phyloP scores from a whole-genome alignment of 2,113 vertebrate species.

The Crotalus tigris region DNA sequence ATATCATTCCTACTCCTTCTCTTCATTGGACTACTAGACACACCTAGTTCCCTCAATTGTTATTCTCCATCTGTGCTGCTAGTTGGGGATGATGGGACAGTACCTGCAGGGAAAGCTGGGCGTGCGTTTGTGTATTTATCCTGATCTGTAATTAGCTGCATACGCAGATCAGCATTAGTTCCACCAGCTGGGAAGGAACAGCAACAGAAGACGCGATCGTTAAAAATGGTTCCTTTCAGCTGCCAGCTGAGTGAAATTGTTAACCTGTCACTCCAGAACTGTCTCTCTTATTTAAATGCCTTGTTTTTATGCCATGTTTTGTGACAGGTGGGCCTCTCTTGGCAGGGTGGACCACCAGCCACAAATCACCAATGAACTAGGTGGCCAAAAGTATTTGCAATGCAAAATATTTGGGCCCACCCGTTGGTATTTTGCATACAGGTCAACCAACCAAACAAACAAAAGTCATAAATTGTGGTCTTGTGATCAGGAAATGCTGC shows the following conservation, averaged over 20 bases:
- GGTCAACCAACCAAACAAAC: background rate
- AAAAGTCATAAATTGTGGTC: background rate
- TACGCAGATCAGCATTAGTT: no score
- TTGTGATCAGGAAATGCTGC: background rate
- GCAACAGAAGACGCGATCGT: background rate
- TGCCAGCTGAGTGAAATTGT: slow-evolving; percentile 21
- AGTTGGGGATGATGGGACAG: background rate
- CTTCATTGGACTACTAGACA: background rate
- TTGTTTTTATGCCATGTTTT: slow-evolving; percentile 28
- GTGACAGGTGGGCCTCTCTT: background rate
- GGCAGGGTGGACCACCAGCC: slow-evolving; percentile 21
- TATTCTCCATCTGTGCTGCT: background rate
- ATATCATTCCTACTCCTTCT: background rate
- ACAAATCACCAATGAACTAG: slow-evolving; percentile 13
- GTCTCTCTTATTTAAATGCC: background rate
- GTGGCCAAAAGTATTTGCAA: slow-evolving; percentile 26
- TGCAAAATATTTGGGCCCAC: slow-evolving; percentile 13
- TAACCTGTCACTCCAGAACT: slow-evolving; percentile 26
- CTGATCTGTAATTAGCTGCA: background rate
- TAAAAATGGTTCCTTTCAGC: slow-evolving; percentile 14
- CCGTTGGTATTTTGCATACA: background rate
- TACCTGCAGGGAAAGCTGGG: background rate
- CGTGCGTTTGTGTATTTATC: background rate
- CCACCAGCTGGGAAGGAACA: background rate
- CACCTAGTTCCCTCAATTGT: background rate